phyloP scores from a whole-genome alignment of 2,888 invertebrate genomes.

The Epinotia brunnichana region DNA sequence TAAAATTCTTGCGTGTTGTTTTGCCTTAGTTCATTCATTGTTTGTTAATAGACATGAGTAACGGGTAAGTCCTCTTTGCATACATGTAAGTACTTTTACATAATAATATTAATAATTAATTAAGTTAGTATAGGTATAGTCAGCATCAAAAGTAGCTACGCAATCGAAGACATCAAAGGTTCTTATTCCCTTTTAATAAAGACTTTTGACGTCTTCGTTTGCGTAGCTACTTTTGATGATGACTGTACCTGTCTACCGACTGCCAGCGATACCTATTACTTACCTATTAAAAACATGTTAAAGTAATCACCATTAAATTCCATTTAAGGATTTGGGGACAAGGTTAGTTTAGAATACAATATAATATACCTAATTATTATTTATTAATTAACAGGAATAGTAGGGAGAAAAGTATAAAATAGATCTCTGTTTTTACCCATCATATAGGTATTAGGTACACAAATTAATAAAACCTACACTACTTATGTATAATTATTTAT shows the following conservation, averaged over 20 bases:
- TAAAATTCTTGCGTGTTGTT: not conserved
- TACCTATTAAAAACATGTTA: constrained; percentile 1
- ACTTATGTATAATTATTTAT: too few relatives aligned
- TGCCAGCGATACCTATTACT: not conserved
- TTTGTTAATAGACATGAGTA: constrained; percentile 18
- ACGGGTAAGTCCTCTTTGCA: constrained; percentile 22
- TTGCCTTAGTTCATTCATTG: not conserved
- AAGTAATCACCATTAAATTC: constrained; percentile 20
- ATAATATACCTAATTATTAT: too few relatives aligned
- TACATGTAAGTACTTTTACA: not conserved
- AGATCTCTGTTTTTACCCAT: too few relatives aligned
- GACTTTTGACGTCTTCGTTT: too few relatives aligned
- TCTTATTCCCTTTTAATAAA: too few relatives aligned
- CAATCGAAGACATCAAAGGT: too few relatives aligned
- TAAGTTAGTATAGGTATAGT: not conserved
- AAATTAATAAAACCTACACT: too few relatives aligned
- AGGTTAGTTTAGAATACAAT: not conserved
- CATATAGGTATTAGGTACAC: too few relatives aligned
- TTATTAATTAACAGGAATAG: not conserved
- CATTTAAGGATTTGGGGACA: not conserved
- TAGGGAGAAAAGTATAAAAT: too few relatives aligned
- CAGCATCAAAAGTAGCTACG: too few relatives aligned
- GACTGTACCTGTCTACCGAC: too few relatives aligned
- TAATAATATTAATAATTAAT: not conserved
- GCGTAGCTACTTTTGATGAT: too few relatives aligned